Evolutionary conservation across 92 coral and sea anemone genomes (phyloP).

Genomic region (Epizoanthus rinbou): DNA sequence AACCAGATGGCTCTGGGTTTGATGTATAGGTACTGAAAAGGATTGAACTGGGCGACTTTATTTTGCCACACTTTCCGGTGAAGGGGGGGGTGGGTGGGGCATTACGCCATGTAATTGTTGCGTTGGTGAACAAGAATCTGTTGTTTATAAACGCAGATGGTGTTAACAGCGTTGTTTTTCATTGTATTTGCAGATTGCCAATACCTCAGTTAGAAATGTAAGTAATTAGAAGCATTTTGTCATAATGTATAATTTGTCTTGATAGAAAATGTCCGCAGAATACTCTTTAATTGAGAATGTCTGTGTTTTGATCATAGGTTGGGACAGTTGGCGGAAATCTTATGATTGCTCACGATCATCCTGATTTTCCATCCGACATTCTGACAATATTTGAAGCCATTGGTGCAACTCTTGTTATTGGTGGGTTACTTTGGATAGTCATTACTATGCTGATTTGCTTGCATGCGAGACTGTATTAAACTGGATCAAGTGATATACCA

Average conservation of each 20-base stretch:
- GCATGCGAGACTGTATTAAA: background rate
- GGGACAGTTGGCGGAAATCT: slow-evolving; percentile 90
- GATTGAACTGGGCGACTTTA: too few relatives aligned
- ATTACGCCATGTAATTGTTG: too few relatives aligned
- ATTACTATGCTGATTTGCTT: background rate
- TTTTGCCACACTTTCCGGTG: too few relatives aligned
- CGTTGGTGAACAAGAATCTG: too few relatives aligned
- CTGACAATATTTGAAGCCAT: slow-evolving; percentile 79
- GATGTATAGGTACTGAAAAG: too few relatives aligned
- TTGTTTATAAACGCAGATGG: too few relatives aligned
- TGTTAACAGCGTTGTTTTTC: too few relatives aligned
- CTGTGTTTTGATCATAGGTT: slow-evolving; percentile 57
- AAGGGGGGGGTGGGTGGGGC: too few relatives aligned
- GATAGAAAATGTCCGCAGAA: too few relatives aligned
- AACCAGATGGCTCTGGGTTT: too few relatives aligned
- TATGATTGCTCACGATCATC: slow-evolving; percentile 89
- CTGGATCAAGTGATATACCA: background rate
- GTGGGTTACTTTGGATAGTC: slow-evolving; percentile 34
- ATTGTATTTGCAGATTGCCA: slow-evolving; percentile 53
- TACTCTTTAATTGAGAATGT: too few relatives aligned
- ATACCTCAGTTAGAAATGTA: slow-evolving; percentile 66
- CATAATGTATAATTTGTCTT: too few relatives aligned
- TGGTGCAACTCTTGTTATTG: slow-evolving; percentile 74
- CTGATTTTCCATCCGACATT: slow-evolving; percentile 91
- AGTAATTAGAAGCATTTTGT: slow-evolving; percentile 11